Evolutionary conservation across 2,797 vertebrate species (phyloP), one percentile per base, ranked within the genome.

Genomic region (Malurus leucopterus): DNA sequence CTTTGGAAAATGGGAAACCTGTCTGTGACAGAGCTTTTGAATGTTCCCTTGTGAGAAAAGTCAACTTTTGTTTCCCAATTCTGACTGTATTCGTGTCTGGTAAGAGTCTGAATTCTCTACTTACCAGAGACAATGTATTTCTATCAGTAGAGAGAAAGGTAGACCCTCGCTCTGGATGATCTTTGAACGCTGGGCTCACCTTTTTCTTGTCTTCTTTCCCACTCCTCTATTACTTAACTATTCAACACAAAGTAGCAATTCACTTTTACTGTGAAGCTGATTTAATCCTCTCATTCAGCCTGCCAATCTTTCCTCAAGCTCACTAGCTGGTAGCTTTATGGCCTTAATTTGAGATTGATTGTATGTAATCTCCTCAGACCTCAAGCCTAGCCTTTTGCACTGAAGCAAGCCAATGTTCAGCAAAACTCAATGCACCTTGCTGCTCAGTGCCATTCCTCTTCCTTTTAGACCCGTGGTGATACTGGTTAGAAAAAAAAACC

Each of bases 201-300:
- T 89, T 86, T 86, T 86, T 50, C 61, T 87, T 17, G 1, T 79
- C 36, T 57, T 54, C 75, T 83, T 90, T 87, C 61, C 63, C 40
- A 41, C 54, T 90, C 70, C 64, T 75, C 22, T 88, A 7, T 93
- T 92, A 73, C 77, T 89, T 92, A 91, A 76, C 74, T 74, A 79
- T 95, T 94, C 81, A 89, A 76, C 71, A 88, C 46, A 84, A 81
- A 86, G 78, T 84, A 92, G 69, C 64, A 90, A 82, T 94, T 95
- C 91, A 68, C 71, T 88, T 92, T 86, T 73, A 71, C 69, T 36
- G 77, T 82, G 47, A 76, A 86, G 21, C 32, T 71, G 71, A 57
- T 86, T 92, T 91, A 82, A 91, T 94, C 91, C 81, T 43, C 46
- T 88, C 74, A 86, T 89, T 95, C 53, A 29, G 26, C 16, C 53